Conservation (phyloP, 2,888 invertebrate species). For the Macropis europaea region DNA sequence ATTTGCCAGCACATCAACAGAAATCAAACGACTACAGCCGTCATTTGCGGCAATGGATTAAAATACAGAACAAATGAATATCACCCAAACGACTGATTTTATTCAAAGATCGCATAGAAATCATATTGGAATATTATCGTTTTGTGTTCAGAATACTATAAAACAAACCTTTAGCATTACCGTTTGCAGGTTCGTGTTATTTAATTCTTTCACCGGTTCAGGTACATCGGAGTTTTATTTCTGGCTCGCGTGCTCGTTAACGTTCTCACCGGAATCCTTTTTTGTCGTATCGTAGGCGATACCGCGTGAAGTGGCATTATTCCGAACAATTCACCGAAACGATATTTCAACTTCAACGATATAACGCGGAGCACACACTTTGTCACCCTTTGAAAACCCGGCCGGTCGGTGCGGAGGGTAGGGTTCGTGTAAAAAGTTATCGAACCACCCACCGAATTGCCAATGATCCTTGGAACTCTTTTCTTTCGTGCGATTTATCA, state of each 20-base stretch:
- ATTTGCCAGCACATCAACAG: too few species aligned
- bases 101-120: too few species aligned
- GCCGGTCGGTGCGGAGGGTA: conserved; percentile 19
- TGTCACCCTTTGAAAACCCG: conserved; percentile 50
- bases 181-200: too few species aligned
- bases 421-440: conserved; percentile 39
- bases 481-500: conserved; percentile 41
- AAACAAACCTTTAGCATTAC: too few species aligned
- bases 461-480: conserved; percentile 38
- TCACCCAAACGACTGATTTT: too few species aligned
- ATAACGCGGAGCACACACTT: conserved; percentile 33
- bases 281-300: not conserved
- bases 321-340: conserved; percentile 42
- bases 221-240: conserved; percentile 1
- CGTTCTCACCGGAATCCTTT: not conserved
- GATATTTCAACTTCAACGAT: conserved; percentile 46
- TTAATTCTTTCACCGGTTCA: too few species aligned
- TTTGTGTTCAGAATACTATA: too few species aligned
- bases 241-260: not conserved
- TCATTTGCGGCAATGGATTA: too few species aligned
- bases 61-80: too few species aligned
- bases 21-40: too few species aligned
- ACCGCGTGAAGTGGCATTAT: conserved; percentile 16
- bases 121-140: too few species aligned
- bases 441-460: conserved; percentile 39